Base-by-base conservation (phyloP, 1,140 invertebrate species). In the Drosophila mojavensis region DNA sequence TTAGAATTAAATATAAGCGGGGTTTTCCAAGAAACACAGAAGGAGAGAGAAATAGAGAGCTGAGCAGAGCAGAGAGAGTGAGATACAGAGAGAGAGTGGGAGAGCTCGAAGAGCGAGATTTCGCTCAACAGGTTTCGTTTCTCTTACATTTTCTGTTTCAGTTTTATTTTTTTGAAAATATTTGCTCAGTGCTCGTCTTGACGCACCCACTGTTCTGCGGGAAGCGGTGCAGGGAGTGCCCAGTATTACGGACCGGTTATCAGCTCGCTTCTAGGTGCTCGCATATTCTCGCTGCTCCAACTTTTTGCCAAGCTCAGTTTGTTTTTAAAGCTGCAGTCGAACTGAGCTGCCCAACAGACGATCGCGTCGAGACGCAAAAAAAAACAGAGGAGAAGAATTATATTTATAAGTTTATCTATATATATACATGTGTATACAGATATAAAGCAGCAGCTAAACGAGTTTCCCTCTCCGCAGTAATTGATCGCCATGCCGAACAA, bases 161-260 rank as follows among this genome's bases (percentile, higher is more conserved):
- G 41, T 48, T 10, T 1, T 54, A 15, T 33, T 5, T 54, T 7
- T 13, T 50, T 50, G 20, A 13, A 50, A 50, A 51, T 61, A 60
- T 75, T 68, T 43, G 51, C 33, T 20, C 15, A 33, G 33, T 53
- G 58, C 47, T 53, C 47, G 26, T 53, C 28, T 20, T 45, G 54
- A 33, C 26, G 62, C 69, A 73, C 74, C 74, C 74, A 73, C 63
- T 62, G 74, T 53, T 28, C 54, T 15, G 13, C 5, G 9, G 9
- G 9, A 6, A 17, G n/a, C 5, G 24, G 28, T 5, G 17, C 1
- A 1, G 50, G 13, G n/a, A 9, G 9, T 1, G 39, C 15, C 39
- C 33, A 72, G 63, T 55, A 66, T 75, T 78, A 75, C 72, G 53
- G 81, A 86, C 82, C 76, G 82, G 82, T 86, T 85, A 59, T 72